A percentile compares a stretch with the other conserved stretches of the same genome.
Conservation (phyloP, 35 echinoderm and acorn worm genomes). For the Stichopus chloronotus region DNA sequence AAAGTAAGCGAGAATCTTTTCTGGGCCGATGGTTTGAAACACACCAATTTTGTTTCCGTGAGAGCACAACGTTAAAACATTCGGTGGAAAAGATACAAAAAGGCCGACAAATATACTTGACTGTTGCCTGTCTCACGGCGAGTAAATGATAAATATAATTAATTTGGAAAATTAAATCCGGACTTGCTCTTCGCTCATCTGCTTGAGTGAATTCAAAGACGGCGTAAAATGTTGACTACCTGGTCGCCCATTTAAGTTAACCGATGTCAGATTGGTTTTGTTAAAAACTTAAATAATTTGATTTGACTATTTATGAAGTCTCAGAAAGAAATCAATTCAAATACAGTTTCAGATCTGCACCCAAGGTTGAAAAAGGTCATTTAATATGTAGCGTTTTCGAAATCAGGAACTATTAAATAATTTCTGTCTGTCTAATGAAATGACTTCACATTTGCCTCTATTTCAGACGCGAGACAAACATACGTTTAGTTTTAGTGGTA, state of each 20-base stretch:
- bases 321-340: not conserved
- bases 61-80: too few relatives aligned
- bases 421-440: too few relatives aligned
- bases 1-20: too few relatives aligned
- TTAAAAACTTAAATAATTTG: not conserved
- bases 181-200: not conserved
- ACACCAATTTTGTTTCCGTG: too few relatives aligned
- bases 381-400: not conserved
- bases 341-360: not conserved
- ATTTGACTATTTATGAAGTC: not conserved
- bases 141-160: not conserved
- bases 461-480: too few relatives aligned
- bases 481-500: too few relatives aligned
- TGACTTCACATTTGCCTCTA: too few relatives aligned
- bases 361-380: not conserved
- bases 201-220: not conserved
- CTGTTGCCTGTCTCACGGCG: too few relatives aligned
- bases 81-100: too few relatives aligned
- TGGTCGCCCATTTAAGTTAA: not conserved
- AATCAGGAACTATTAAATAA: too few relatives aligned
- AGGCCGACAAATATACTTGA: too few relatives aligned
- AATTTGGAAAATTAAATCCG: not conserved
- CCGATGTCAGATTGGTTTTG: not conserved
- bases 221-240: not conserved
- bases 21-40: too few relatives aligned